phyloP scores from a whole-genome alignment of 2,888 invertebrate species.

The Platycnemis pennipes region DNA sequence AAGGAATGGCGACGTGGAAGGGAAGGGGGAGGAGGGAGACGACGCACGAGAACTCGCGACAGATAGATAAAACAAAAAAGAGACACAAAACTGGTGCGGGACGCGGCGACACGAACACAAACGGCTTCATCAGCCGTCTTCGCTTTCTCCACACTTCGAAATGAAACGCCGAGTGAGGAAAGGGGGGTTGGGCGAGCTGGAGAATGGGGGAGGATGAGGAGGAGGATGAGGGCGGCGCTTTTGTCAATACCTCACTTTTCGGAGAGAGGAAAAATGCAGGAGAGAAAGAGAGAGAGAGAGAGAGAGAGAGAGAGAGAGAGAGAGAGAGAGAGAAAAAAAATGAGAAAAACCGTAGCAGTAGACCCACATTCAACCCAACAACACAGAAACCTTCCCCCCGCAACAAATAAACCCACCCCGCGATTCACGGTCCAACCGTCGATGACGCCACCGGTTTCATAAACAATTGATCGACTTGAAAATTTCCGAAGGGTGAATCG shows the following conservation, averaged over 20 bases:
- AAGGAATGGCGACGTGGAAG: not conserved
- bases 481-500: not conserved
- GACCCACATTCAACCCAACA: not conserved
- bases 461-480: conserved; percentile 28
- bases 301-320: not conserved
- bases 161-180: not conserved
- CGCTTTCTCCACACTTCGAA: not conserved
- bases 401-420: not conserved
- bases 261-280: too few relatives aligned
- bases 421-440: not conserved
- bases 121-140: not conserved
- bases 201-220: not conserved
- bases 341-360: not conserved
- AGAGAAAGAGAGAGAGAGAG: too few relatives aligned
- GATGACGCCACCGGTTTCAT: not conserved
- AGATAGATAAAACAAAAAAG: not conserved
- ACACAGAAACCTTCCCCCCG: not conserved
- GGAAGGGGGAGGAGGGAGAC: not conserved
- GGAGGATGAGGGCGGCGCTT: not conserved
- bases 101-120: not conserved
- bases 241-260: too few relatives aligned
- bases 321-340: not conserved
- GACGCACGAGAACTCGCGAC: not conserved
- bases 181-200: too few relatives aligned
- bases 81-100: not conserved